Evolutionary conservation across 2,797 vertebrate species (phyloP).

Genomic region (Propithecus deckenii): DNA sequence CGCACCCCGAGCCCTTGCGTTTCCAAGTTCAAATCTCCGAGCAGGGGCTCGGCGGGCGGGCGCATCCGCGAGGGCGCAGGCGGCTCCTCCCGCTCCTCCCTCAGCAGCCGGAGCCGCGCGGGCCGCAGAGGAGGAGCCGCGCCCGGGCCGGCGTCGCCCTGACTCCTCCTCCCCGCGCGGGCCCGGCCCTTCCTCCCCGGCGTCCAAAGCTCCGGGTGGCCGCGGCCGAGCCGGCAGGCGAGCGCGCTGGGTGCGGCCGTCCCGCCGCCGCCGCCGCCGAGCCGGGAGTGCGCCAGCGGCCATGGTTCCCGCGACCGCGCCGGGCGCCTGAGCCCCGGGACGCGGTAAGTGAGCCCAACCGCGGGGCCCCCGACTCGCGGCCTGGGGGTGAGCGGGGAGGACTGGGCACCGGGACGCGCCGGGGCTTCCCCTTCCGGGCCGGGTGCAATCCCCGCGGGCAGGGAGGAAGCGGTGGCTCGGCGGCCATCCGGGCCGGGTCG

Average conservation of each 20-base stretch:
- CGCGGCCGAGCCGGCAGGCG: conserved; percentile 31
- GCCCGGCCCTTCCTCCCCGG: conserved; percentile 51
- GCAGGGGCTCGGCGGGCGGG: neutral
- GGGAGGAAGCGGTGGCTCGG: neutral
- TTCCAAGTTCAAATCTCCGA: conserved; percentile 19
- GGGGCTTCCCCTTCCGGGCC: neutral
- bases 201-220: conserved; percentile 44
- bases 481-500: neutral
- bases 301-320: neutral
- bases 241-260: conserved; percentile 63
- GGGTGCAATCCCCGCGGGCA: neutral
- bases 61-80: neutral
- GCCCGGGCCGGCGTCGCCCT: conserved; percentile 42
- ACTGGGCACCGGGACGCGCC: neutral
- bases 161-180: conserved; percentile 69
- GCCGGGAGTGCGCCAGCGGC: conserved; percentile 42
- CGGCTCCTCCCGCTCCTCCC: conserved; percentile 33
- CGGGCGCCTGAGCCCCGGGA: conserved; percentile 56
- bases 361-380: neutral
- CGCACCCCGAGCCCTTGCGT: neutral
- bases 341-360: neutral
- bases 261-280: conserved; percentile 26
- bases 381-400: neutral
- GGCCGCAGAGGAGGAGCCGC: conserved; percentile 67
- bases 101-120: neutral